Conservation (phyloP, 1,140 invertebrate species). For the Chrysomallon squamiferum region DNA sequence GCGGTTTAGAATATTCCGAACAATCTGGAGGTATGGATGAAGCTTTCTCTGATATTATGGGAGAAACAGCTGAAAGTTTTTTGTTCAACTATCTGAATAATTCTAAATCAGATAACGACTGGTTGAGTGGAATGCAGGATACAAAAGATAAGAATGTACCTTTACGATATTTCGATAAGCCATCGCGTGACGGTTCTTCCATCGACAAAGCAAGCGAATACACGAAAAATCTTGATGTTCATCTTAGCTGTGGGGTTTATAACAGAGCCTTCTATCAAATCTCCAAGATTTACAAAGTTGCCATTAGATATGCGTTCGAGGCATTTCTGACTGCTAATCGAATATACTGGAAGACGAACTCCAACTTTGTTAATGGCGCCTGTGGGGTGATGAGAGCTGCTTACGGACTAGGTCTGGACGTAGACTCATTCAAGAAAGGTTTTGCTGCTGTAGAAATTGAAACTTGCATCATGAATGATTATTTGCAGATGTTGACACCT, state of each 20-base stretch:
- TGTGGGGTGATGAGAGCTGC: constrained; percentile 38
- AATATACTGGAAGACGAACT: constrained; percentile 35
- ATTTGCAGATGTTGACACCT: constrained; percentile 10
- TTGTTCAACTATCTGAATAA: constrained; percentile 16
- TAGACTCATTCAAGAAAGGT: constrained; percentile 1
- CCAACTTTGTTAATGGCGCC: constrained; percentile 20
- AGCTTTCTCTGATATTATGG: constrained; percentile 42
- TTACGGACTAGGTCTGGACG: constrained; percentile 30
- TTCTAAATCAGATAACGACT: constrained; percentile 14
- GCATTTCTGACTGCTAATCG: constrained; percentile 35
- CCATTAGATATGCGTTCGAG: constrained; percentile 22
- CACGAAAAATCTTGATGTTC: constrained; percentile 20
- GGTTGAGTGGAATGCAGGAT: constrained; percentile 19
- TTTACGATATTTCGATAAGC: constrained; percentile 29
- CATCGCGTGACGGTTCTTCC: constrained; percentile 26
- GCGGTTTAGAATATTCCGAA: constrained; percentile 26
- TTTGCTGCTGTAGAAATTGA: constrained; percentile 25
- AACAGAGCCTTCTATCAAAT: constrained; percentile 32
- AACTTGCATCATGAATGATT: constrained; percentile 13
- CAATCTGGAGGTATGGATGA: constrained; percentile 41
- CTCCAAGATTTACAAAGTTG: constrained; percentile 7
- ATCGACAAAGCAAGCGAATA: constrained; percentile 29
- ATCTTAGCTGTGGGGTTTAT: constrained; percentile 33
- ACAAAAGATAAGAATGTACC: constrained; percentile 12
- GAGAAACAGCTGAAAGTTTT: constrained; percentile 31